Evolutionary conservation across 1,140 invertebrate genomes (phyloP).

Genomic region (Neotoxoptera formosana): DNA sequence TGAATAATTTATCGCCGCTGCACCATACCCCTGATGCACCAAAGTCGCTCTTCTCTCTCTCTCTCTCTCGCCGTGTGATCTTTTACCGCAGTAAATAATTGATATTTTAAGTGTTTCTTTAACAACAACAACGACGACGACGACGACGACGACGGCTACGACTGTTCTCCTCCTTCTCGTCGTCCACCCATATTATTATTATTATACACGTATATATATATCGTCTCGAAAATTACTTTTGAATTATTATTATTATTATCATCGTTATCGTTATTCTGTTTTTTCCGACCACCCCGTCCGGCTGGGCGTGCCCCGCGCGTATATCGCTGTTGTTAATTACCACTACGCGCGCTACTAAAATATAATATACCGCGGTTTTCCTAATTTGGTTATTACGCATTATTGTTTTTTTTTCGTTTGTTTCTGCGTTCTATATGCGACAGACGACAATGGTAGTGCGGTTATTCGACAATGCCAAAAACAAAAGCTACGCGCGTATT

Average conservation of each 20-base stretch:
- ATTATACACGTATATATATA: background rate
- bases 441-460: constrained; percentile 1
- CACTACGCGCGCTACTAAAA: background rate
- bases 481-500: background rate
- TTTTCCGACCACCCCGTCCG: background rate
- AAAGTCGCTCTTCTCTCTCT: background rate
- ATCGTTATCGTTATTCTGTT: background rate
- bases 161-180: background rate
- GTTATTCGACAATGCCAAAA: constrained; percentile 13
- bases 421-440: background rate
- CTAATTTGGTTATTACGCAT: background rate
- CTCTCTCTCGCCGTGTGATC: background rate
- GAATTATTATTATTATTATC: constrained; percentile 38
- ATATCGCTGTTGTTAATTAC: constrained; percentile 44
- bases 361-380: background rate
- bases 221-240: constrained; percentile 18
- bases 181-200: background rate
- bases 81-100: constrained; percentile 37
- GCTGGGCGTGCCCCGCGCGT: background rate
- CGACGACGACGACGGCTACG: background rate
- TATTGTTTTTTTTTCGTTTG: background rate
- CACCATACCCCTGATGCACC: background rate
- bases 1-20: constrained; percentile 34
- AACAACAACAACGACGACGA: constrained; percentile 12
- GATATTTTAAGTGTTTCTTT: constrained; percentile 53